Percentiles rank a stretch among this genome's conserved stretches.
Evolutionary conservation across 2,888 invertebrate species (phyloP).

Genomic region (Galerucella calmariensis): DNA sequence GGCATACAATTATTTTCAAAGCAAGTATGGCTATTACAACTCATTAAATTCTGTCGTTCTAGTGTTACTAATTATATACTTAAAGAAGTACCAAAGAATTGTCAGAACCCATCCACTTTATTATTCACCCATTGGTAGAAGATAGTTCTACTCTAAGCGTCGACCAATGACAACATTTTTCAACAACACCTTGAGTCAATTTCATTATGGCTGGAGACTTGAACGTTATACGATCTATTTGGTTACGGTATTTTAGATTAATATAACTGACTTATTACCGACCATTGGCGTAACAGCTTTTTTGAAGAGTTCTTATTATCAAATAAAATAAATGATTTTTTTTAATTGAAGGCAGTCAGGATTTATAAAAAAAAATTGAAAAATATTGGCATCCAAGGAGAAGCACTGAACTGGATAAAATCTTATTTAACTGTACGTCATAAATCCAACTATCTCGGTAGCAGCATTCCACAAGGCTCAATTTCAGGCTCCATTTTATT

Average conservation of each 20-base stretch:
- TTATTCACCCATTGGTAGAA: slow-evolving; percentile 23
- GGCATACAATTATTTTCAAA: slow-evolving; percentile 13
- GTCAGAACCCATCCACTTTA: neutral
- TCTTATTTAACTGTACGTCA: too few species aligned
- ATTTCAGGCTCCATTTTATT: too few species aligned
- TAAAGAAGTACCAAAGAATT: slow-evolving; percentile 5
- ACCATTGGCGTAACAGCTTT: neutral
- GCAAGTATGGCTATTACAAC: slow-evolving; percentile 14
- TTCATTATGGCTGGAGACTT: slow-evolving; percentile 22
- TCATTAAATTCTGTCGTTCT: slow-evolving; percentile 21
- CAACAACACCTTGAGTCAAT: slow-evolving; percentile 26
- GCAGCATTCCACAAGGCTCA: too few species aligned
- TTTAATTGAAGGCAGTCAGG: too few species aligned
- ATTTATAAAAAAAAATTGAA: too few species aligned
- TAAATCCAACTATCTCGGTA: too few species aligned
- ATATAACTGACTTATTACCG: slow-evolving; percentile 1
- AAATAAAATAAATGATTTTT: neutral
- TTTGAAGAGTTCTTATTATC: neutral
- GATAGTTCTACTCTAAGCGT: slow-evolving; percentile 2
- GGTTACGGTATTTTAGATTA: slow-evolving; percentile 10
- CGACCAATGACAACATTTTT: slow-evolving; percentile 20
- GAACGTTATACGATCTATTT: slow-evolving; percentile 4
- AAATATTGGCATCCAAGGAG: too few species aligned
- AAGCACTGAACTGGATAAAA: too few species aligned
- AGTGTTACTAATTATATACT: slow-evolving; percentile 31